Evolutionary conservation across 2,888 invertebrate species (phyloP).

Genomic region (Drosophila eohydei): DNA sequence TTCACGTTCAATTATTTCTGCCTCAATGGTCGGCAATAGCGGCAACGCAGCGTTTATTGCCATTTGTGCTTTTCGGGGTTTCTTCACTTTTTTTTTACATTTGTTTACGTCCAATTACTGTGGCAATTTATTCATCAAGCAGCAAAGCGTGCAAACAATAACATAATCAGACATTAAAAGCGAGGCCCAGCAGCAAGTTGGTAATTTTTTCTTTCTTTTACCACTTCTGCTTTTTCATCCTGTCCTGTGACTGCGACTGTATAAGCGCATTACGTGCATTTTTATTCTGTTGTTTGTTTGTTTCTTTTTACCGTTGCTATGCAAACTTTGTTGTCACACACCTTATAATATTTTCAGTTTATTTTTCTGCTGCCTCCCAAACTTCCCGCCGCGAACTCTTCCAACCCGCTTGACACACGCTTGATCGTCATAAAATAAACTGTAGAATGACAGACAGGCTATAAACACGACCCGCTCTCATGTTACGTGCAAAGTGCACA

Average conservation of each 20-base stretch:
- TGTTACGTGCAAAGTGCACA: constrained; percentile 60
- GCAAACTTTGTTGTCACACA: constrained; percentile 38
- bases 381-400: not conserved
- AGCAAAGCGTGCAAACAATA: constrained; percentile 45
- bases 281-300: constrained; percentile 19
- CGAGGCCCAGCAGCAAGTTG: constrained; percentile 12
- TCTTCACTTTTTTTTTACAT: constrained; percentile 29
- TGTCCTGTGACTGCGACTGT: constrained; percentile 3
- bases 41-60: constrained; percentile 34
- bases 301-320: constrained; percentile 29
- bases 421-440: constrained; percentile 56
- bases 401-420: constrained; percentile 31
- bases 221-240: constrained; percentile 3
- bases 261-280: constrained; percentile 43
- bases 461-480: constrained; percentile 45
- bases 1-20: constrained; percentile 64
- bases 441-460: constrained; percentile 49
- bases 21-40: constrained; percentile 49
- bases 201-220: constrained; percentile 1
- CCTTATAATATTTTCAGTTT: constrained; percentile 22
- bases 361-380: constrained; percentile 2
- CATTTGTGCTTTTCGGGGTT: constrained; percentile 43
- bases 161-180: constrained; percentile 11
- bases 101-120: constrained; percentile 58
- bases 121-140: constrained; percentile 66